These are phyloP conservation scores for Siniperca undulata DNA, from an alignment of 2,797 vertebrate genomes.

Conservation along the genomic window DNA sequence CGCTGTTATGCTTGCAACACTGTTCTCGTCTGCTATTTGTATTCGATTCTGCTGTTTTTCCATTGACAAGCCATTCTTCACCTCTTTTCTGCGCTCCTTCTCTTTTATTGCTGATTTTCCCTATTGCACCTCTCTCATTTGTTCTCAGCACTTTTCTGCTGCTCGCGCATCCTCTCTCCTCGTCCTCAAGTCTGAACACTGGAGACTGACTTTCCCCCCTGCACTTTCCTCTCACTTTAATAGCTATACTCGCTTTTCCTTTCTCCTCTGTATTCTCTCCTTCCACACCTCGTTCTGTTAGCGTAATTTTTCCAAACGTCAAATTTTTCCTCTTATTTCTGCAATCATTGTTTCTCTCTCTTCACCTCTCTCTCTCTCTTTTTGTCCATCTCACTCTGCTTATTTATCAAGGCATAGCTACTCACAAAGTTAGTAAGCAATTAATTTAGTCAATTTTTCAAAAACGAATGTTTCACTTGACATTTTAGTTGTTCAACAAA, in stretches of 20 bases:
- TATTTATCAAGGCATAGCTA: neutral
- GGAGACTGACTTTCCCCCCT: conserved; percentile 9
- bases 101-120: conserved; percentile 35
- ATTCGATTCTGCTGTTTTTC: conserved; percentile 26
- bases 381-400: neutral
- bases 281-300: neutral
- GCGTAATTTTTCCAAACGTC: neutral
- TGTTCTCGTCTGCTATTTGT: conserved; percentile 18
- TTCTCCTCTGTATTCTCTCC: neutral
- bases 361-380: neutral
- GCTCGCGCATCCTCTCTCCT: conserved; percentile 14
- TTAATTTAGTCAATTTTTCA: neutral
- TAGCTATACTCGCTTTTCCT: neutral
- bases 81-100: neutral
- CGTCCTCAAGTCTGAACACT: conserved; percentile 1
- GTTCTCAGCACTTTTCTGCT: conserved; percentile 43
- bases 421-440: neutral
- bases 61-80: conserved; percentile 34
- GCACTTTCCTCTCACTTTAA: neutral
- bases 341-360: neutral
- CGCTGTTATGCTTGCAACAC: neutral
- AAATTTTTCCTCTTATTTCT: neutral
- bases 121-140: conserved; percentile 23
- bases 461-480: conserved; percentile 1
- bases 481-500: conserved; percentile 29